Conservation (phyloP, 1,140 invertebrate species). For the Drosophila bocki region DNA sequence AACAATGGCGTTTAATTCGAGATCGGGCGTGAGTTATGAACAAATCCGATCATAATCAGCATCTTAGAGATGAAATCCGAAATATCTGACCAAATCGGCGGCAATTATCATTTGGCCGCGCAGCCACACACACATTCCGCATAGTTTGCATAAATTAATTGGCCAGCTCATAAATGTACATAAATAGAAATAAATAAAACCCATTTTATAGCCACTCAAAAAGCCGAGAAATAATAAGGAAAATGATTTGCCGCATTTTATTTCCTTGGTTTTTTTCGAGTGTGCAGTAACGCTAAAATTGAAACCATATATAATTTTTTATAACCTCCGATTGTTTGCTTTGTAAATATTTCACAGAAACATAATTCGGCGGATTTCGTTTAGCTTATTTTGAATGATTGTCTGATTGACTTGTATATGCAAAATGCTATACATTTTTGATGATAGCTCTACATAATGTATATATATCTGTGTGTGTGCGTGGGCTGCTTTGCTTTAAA, state of each 20-base stretch:
- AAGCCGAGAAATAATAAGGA: conserved; percentile 25
- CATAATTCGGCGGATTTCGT: conserved; percentile 41
- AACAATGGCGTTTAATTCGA: conserved; percentile 80
- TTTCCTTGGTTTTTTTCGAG: conserved; percentile 41
- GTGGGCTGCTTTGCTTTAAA: conserved; percentile 2
- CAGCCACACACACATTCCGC: conserved; percentile 55
- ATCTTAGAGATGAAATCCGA: conserved; percentile 36
- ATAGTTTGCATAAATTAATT: conserved; percentile 76
- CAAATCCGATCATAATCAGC: conserved; percentile 55
- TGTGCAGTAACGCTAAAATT: conserved; percentile 27
- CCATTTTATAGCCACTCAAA: conserved; percentile 57
- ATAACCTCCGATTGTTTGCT: conserved; percentile 38
- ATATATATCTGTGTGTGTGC: neutral
- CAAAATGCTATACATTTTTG: conserved; percentile 17
- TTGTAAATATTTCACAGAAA: conserved; percentile 46
- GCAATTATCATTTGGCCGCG: conserved; percentile 37
- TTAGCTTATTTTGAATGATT: conserved; percentile 50
- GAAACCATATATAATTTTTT: conserved; percentile 42
- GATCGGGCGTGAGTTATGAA: conserved; percentile 68
- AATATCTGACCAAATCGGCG: conserved; percentile 29
- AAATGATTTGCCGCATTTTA: conserved; percentile 36
- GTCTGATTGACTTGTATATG: conserved; percentile 49
- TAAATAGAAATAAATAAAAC: conserved; percentile 56
- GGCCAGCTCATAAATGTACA: conserved; percentile 37
- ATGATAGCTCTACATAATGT: conserved; percentile 16